Evolutionary conservation across 2,113 vertebrate species (phyloP), one percentile per base, ranked within the genome.

Genomic region (Miniopterus natalensis): DNA sequence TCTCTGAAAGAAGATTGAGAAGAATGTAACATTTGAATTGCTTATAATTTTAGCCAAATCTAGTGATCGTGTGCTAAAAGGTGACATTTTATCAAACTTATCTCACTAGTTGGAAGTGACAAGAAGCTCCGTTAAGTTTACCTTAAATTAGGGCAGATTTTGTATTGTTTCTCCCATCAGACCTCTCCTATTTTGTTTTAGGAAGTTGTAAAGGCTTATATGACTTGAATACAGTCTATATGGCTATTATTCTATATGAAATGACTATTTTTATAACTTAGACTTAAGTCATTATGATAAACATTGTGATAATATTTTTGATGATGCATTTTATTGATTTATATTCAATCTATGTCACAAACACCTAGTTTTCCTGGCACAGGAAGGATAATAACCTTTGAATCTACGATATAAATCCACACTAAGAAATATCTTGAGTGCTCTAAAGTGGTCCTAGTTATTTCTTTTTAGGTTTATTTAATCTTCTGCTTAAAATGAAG

Each of bases 401-500:
- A 85, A 84, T 81, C 36, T 92, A 83, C 15, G 73, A 29, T 53
- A 61, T 84, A 94, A 96, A 86, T 86, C 71, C 36, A 53, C 42
- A 53, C 6, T 79, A 78, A 77, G n/a, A 91, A 77, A 95, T 87
- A 71, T 65, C 12, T 68, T 91, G 23, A 96, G 31, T 81, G 3
- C 61, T 94, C 86, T 84, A n/a, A 97, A 90, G 23, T 49, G 49
- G 21, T 1, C 36, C 29, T 92, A 23, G 40, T 90, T 94, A 86
- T 88, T 96, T 49, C 66, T 94, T 96, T 66, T 74, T 36, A 94
- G 25, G 9, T 29, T 90, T 94, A 65, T 75, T 75, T 95, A 93
- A 94, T 94, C n/a, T 94, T 81, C 55, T 92, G 49, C 42, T 92
- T 71, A 70, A 96, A 95, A 84, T 85, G 36, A 88, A 95, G 17